Base-by-base conservation (phyloP, 2,888 invertebrate species). In the Xestobium rufovillosum region DNA sequence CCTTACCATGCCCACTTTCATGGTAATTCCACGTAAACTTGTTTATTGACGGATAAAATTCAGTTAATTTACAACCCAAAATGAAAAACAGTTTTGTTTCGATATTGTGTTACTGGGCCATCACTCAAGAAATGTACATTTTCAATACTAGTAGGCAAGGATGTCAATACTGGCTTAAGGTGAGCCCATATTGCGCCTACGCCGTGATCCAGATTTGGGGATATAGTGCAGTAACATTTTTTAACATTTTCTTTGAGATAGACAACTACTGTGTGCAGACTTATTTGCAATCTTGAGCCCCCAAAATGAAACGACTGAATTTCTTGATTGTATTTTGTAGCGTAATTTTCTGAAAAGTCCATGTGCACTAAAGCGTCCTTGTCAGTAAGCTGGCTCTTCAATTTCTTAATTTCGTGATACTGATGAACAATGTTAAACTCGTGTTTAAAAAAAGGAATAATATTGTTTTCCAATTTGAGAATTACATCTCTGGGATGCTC, bases 161-260 rank as follows among this genome's bases (percentile, higher is more conserved):
- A n/a, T n/a, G n/a, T n/a, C 2, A 56, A 43, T 13, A 55, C 42
- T 43, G 60, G 61, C 34, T 45, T 36, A 19, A 65, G 39, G 43
- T 64, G 61, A 25, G 55, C 56, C 59, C 64, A 65, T 31, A 66
- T 57, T 10, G 60, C 60, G 28, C 50, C 47, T 23, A 61, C 56
- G 30, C 52, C 51, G 51, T 66, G 64, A 4, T 50, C 38, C 3
- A 55, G 41, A 37, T 47, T 49, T 38, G n/a, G n/a, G n/a, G n/a
- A n/a, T 34, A 12, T 15, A 37, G 59, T 51, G 39, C 57, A 55
- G 40, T 48, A 53, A 2, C 49, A 50, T 16, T 27, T 37, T 3
- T 32, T 41, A 9, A 30, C 31, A 17, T 42, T 36, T 38, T 41
- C 40, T 3, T n/a, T n/a, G n/a, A 30, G 33, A 32, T 60, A 62